A percentile compares a stretch with the other conserved stretches of the same genome.
Evolutionary conservation across 2,888 invertebrate species (phyloP).

Genomic region (Drosophila fungiperda): DNA sequence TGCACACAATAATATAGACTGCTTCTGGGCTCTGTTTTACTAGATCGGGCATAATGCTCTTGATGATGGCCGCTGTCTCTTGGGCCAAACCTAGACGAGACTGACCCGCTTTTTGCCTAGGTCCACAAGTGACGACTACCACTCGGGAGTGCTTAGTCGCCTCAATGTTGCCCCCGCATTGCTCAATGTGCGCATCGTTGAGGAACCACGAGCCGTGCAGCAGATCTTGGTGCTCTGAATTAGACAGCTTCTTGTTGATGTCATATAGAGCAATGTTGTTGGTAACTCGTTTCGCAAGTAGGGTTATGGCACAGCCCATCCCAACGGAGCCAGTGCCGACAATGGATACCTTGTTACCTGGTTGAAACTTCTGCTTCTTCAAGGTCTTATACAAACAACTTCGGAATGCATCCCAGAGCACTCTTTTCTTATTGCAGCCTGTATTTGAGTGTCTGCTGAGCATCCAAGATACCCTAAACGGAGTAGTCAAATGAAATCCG

Average conservation of each 20-base stretch:
- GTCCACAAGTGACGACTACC: constrained; percentile 94
- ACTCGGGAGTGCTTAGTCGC: constrained; percentile 91
- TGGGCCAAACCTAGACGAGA: constrained; percentile 91
- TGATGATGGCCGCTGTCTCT: constrained; percentile 93
- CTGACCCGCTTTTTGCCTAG: constrained; percentile 92
- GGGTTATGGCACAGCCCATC: constrained; percentile 93
- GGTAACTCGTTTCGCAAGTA: constrained; percentile 91
- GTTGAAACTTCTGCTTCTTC: not conserved
- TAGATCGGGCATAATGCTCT: constrained; percentile 89
- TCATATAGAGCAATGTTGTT: constrained; percentile 92
- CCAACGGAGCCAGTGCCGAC: constrained; percentile 94
- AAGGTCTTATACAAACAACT: not conserved
- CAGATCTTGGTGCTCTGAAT: constrained; percentile 41
- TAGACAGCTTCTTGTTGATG: constrained; percentile 90
- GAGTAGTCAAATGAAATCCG: not conserved
- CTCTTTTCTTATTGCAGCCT: not conserved
- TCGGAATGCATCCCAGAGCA: constrained; percentile 5
- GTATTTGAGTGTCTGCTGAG: not conserved
- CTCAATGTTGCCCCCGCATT: constrained; percentile 88
- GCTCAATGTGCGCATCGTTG: constrained; percentile 90
- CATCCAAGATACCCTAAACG: not conserved
- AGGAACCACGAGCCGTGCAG: constrained; percentile 91
- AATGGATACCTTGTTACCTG: constrained; percentile 89
- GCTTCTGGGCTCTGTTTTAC: constrained; percentile 90
- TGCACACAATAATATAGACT: constrained; percentile 92